These are phyloP conservation scores for Macroramphosus scolopax DNA, from an alignment of 2,797 vertebrate genomes.

Conservation along the genomic window DNA sequence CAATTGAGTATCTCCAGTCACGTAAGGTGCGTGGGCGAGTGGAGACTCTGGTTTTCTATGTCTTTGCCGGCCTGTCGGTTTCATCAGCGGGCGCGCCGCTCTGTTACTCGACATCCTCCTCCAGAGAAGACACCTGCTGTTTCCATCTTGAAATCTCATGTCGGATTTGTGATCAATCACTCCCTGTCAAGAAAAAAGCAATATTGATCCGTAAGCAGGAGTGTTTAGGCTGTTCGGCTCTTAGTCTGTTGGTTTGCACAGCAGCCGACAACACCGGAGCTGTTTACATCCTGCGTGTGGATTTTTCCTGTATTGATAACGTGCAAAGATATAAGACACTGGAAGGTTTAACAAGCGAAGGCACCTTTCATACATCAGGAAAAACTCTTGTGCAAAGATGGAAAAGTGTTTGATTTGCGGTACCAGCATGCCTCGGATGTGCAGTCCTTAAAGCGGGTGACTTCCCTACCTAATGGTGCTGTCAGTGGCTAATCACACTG, in stretches of 20 bases:
- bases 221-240: constrained; percentile 33
- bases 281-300: constrained; percentile 32
- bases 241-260: constrained; percentile 30
- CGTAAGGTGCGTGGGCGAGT: constrained; percentile 69
- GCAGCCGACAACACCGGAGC: constrained; percentile 23
- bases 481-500: constrained; percentile 78
- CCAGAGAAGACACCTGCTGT: constrained; percentile 72
- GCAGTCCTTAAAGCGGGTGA: constrained; percentile 56
- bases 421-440: constrained; percentile 36
- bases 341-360: constrained; percentile 8
- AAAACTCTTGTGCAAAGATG: constrained; percentile 20
- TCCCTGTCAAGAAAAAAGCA: constrained; percentile 62
- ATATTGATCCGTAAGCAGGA: constrained; percentile 63
- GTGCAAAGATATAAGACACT: constrained; percentile 9
- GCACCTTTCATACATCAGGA: constrained; percentile 2
- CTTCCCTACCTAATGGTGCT: constrained; percentile 65
- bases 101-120: constrained; percentile 71
- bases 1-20: constrained; percentile 65
- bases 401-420: constrained; percentile 46
- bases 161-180: constrained; percentile 69
- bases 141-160: constrained; percentile 70
- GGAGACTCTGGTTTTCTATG: constrained; percentile 60
- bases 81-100: constrained; percentile 64
- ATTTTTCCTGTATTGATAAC: constrained; percentile 33
- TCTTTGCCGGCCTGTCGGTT: constrained; percentile 68